Evolutionary conservation across 2,888 invertebrate genomes (phyloP), one percentile per base, ranked within the genome.

Genomic region (Caenorhabditis plicata): DNA sequence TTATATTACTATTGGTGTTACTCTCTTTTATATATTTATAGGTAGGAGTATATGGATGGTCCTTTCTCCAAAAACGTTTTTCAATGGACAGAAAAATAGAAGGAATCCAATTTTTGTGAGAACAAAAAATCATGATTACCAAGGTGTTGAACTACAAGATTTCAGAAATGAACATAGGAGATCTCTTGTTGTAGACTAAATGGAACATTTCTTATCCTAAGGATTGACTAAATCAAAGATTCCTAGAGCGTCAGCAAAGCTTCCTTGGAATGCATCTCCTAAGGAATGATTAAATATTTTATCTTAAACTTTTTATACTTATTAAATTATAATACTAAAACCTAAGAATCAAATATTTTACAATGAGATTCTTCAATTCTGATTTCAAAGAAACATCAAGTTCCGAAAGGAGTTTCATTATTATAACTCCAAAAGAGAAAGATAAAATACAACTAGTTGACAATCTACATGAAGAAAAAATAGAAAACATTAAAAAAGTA

Each of bases 1-100:
- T 29, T 64, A 64, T 64, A 61, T 62, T 33, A 62, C 62, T 46
- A 52, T 63, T 36, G 63, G 53, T 31, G 62, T 54, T 35, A 64
- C 62, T 48, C 32, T 63, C 47, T 46, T 63, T 33, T 63, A 53
- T 20, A 52, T 63, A 23, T 54, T 60, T 22, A 48, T 63, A 20
- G 62, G 45, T 25, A 64, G 61, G 55, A 48, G 54, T 36, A 29
- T 63, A 39, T 52, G 52, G 52, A 45, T 52, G 26, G 35, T 52
- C 22, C 52, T 52, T 38, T 47, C 47, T 38, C 47, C 47, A 27
- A 38, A 47, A 47, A 47, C 38, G 4, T 47, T 47, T 17, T 39
- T 52, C 27, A 26, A 45, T 8, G 13, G n/a, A 13, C 35, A 25
- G 23, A 33, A 45, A 25, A 36, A 35, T 35, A 45, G 26, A 35